A percentile compares a stretch with the other conserved stretches of the same genome.
Conservation (phyloP, 2,888 invertebrate species). For the Strigamia transsilvanica region DNA sequence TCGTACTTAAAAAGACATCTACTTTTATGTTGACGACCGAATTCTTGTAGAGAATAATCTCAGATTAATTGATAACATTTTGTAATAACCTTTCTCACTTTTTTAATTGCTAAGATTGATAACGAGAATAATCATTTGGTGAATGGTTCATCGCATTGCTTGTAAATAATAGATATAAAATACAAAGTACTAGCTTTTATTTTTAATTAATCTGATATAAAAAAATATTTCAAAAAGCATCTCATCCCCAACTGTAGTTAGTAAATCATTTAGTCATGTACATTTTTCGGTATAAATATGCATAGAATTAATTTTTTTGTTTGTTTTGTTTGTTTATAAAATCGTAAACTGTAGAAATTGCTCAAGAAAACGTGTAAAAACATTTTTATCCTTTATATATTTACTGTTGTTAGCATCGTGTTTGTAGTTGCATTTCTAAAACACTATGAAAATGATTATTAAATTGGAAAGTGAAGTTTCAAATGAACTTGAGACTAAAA, state of each 20-base stretch:
- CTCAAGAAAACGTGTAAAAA: constrained; percentile 1
- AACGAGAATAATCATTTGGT: neutral
- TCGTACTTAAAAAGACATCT: constrained; percentile 6
- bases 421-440: neutral
- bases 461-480: neutral
- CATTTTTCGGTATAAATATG: constrained; percentile 12
- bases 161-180: constrained; percentile 2
- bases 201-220: neutral
- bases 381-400: constrained; percentile 1
- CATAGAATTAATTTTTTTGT: neutral
- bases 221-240: neutral
- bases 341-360: neutral
- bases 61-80: neutral
- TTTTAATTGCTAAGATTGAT: constrained; percentile 14
- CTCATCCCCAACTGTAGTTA: neutral
- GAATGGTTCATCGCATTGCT: constrained; percentile 21
- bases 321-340: neutral
- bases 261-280: neutral
- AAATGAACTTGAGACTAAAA: neutral
- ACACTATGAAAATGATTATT: neutral
- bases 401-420: constrained; percentile 5
- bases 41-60: constrained; percentile 16
- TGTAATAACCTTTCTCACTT: constrained; percentile 21
- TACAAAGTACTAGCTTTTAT: neutral
- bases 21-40: neutral